Conservation (phyloP, 2,113 vertebrate species). For the Columbina picui region DNA sequence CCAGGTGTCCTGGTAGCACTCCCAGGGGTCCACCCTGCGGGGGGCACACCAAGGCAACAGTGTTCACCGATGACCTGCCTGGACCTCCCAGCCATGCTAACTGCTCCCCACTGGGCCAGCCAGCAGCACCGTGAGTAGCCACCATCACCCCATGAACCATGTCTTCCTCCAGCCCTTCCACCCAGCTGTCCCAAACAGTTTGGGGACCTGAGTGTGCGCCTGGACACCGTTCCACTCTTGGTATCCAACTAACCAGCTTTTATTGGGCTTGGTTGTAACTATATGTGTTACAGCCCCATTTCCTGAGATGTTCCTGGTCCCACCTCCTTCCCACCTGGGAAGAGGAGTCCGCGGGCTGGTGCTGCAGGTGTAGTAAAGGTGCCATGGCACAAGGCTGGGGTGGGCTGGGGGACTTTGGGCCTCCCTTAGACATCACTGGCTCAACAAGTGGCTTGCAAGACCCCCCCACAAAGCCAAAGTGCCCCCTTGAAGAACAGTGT, state of each 20-base stretch:
- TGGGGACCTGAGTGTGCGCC: background rate
- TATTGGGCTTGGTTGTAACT: background rate
- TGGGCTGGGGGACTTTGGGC: background rate
- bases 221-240: background rate
- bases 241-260: background rate
- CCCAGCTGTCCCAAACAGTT: background rate
- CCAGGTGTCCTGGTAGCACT: constrained; percentile 98
- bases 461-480: background rate
- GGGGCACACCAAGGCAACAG: background rate
- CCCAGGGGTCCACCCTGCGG: constrained; percentile 95
- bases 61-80: background rate
- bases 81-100: background rate
- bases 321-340: background rate
- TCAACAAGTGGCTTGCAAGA: background rate
- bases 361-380: background rate
- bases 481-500: background rate
- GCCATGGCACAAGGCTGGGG: background rate
- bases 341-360: background rate
- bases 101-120: background rate
- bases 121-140: background rate
- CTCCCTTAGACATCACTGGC: background rate
- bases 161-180: background rate
- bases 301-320: background rate
- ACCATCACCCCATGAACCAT: rapidly evolving
- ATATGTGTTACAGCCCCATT: rapidly evolving